Conservation (phyloP, 2,888 invertebrate species). For the Myathropa florea region DNA sequence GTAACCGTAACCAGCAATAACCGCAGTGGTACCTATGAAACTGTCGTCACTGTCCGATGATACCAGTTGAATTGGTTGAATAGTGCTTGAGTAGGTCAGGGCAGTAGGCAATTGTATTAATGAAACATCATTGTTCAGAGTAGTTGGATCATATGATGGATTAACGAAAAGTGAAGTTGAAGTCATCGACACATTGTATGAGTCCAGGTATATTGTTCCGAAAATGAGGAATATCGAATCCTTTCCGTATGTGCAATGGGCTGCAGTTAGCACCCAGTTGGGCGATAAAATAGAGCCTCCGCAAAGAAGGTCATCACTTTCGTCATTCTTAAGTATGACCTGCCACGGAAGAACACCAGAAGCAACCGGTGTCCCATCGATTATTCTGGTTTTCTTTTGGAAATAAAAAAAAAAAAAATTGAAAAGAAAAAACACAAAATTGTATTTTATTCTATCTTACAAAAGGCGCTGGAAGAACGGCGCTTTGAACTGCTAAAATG, state of each 20-base stretch:
- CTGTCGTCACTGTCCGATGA: conserved; percentile 60
- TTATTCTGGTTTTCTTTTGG: conserved; percentile 75
- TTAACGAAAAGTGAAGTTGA: conserved; percentile 74
- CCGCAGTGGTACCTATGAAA: conserved; percentile 74
- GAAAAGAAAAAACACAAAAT: background rate
- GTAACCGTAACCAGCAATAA: conserved; percentile 77
- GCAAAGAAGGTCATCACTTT: conserved; percentile 75
- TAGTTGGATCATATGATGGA: conserved; percentile 75
- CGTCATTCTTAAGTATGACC: conserved; percentile 76
- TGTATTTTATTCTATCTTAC: conserved; percentile 1
- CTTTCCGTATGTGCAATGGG: conserved; percentile 76
- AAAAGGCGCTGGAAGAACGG: background rate
- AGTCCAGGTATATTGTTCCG: conserved; percentile 74
- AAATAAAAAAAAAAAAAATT: conserved; percentile 17
- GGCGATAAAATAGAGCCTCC: conserved; percentile 77
- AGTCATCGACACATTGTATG: conserved; percentile 74
- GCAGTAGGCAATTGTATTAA: conserved; percentile 75
- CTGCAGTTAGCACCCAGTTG: conserved; percentile 78
- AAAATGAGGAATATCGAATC: conserved; percentile 75
- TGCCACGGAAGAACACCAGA: conserved; percentile 78
- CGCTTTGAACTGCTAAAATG: background rate
- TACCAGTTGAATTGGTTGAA: conserved; percentile 76
- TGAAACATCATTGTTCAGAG: conserved; percentile 77
- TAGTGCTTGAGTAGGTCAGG: conserved; percentile 72
- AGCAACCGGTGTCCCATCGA: conserved; percentile 74